Percentiles rank a stretch among this genome's conserved stretches.
Evolutionary conservation across 2,888 invertebrate genomes (phyloP).

Genomic region (Tipula helvola): DNA sequence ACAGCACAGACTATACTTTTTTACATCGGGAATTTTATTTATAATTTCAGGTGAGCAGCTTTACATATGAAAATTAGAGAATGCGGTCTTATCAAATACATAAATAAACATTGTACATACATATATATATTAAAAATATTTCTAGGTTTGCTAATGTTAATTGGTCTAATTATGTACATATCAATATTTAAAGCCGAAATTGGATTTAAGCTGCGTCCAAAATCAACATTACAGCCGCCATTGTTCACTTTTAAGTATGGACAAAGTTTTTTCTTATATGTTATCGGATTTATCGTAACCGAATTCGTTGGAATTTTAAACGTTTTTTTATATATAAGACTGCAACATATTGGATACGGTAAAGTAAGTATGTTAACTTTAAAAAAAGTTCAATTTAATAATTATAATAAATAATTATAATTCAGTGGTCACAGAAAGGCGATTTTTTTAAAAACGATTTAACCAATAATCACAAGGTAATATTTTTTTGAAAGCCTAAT

Average conservation of each 20-base stretch:
- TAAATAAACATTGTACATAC: neutral
- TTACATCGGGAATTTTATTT: slow-evolving; percentile 75
- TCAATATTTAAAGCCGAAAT: slow-evolving; percentile 85
- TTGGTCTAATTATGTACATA: slow-evolving; percentile 86
- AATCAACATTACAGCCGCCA: slow-evolving; percentile 64
- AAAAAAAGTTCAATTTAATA: too few relatives aligned
- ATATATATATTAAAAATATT: too few relatives aligned
- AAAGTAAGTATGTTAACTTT: slow-evolving; percentile 23
- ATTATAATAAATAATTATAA: too few relatives aligned
- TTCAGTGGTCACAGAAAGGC: too few relatives aligned
- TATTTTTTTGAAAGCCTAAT: too few relatives aligned
- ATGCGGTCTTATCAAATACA: neutral
- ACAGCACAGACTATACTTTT: slow-evolving; percentile 65
- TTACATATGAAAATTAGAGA: neutral
- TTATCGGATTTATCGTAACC: slow-evolving; percentile 70
- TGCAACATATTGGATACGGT: slow-evolving; percentile 32
- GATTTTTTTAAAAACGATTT: too few relatives aligned
- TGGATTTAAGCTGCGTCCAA: slow-evolving; percentile 71
- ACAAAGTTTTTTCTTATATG: slow-evolving; percentile 75
- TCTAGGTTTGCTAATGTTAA: slow-evolving; percentile 75
- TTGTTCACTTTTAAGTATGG: slow-evolving; percentile 78
- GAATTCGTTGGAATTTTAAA: slow-evolving; percentile 78
- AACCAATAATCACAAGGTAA: too few relatives aligned
- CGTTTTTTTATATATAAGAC: slow-evolving; percentile 66
- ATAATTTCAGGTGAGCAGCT: slow-evolving; percentile 69